Base-by-base conservation (phyloP, 2,888 invertebrate genomes). In the Macropis europaea region DNA sequence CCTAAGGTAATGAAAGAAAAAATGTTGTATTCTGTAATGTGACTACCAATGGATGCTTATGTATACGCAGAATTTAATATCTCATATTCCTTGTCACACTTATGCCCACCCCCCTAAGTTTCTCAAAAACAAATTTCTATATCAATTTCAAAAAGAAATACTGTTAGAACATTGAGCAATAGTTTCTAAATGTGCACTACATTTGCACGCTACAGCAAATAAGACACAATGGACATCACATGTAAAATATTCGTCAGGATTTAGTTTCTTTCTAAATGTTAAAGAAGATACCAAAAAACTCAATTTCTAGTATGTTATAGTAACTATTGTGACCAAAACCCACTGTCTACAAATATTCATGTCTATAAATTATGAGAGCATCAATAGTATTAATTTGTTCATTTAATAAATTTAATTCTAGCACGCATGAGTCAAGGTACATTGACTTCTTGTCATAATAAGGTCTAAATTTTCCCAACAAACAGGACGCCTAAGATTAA, bases 61-160 rank as follows among this genome's bases (percentile, higher is more conserved):
- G 40, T 38, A 22, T 34, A 57, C 66, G 38, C 22, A 48, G 59
- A 30, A 30, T 68, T 57, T 28, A 69, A 81, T 79, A 82, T 82
- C 82, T 76, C 80, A 77, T 80, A 89, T 86, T 85, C 87, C 90
- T 90, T 90, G 89, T 90, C 90, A 90, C 89, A 90, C 89, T 89
- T 89, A 87, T 83, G 84, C 85, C 81, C 73, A 86, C 86, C 86
- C 85, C 83, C 86, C 79, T 77, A 86, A 86, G 84, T 82, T 79
- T 81, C 86, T 82, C 83, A 59, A 67, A 73, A 67, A 77, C 54
- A 69, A 61, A 80, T 75, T 72, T 74, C 66, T 64, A 43, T 64
- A 78, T 69, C 59, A 68, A 73, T 76, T 56, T 64, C 42, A 64
- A 62, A 43, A 56, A 36, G 22, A 53, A 67, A 22, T 42, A 19